These are phyloP conservation scores for Pseudonaja textilis DNA, from an alignment of 2,113 vertebrate genomes.

Conservation along the genomic window DNA sequence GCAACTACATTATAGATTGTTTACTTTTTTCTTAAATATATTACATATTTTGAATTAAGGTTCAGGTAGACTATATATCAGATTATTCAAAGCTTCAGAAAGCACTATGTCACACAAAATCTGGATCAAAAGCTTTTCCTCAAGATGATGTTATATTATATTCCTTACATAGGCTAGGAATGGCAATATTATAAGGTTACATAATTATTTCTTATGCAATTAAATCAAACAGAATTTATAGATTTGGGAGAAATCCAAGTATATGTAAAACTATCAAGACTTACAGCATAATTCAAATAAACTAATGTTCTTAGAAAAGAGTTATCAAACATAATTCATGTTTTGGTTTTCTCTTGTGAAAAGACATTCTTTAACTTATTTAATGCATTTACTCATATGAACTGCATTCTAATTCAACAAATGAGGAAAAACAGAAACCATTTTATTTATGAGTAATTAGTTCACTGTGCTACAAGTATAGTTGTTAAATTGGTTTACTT, in stretches of 20 bases:
- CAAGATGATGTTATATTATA: neutral
- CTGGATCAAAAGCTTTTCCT: neutral
- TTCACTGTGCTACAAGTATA: neutral
- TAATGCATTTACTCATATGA: neutral
- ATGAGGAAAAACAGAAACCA: neutral
- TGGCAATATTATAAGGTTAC: neutral
- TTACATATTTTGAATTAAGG: neutral
- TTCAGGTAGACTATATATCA: neutral
- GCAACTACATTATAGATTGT: neutral
- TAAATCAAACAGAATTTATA: neutral
- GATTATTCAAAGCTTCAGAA: neutral
- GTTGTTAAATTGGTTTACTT: neutral
- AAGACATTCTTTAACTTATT: neutral
- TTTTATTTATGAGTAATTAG: neutral
- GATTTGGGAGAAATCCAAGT: neutral
- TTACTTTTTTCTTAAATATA: neutral
- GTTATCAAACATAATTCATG: neutral
- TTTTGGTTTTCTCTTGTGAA: neutral
- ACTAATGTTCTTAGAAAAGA: neutral
- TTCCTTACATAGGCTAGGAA: neutral
- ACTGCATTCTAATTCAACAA: neutral
- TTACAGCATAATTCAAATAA: neutral
- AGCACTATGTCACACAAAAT: neutral
- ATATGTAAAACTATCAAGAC: neutral
- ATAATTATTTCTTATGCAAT: neutral